Conservation (phyloP, 2,113 vertebrate species). For the Noctilio leporinus region DNA sequence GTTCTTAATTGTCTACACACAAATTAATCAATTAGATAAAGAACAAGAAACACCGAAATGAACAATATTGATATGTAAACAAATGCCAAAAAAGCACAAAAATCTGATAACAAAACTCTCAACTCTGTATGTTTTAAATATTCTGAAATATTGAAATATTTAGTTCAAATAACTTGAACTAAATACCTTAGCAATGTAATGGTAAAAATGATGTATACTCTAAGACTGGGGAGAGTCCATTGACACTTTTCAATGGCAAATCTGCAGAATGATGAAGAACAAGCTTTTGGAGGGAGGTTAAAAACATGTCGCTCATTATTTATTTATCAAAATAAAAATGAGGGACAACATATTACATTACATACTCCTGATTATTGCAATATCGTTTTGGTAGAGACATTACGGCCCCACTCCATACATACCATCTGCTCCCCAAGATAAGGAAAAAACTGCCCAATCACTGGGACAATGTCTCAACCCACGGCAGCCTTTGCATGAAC, state of each 20-base stretch:
- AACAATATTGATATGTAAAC: background rate
- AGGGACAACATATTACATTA: background rate
- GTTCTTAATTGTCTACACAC: background rate
- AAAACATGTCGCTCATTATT: background rate
- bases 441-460: background rate
- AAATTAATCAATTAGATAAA: background rate
- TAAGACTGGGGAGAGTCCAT: background rate
- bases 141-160: too few species aligned
- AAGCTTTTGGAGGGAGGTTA: background rate
- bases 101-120: background rate
- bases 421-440: background rate
- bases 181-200: background rate
- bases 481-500: background rate
- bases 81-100: background rate
- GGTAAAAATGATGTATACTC: background rate
- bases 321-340: background rate
- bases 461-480: background rate
- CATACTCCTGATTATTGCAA: background rate
- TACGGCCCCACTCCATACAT: background rate
- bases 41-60: background rate
- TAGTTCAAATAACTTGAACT: background rate
- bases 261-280: background rate
- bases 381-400: background rate
- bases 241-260: background rate
- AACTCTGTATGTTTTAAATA: background rate